Conservation (phyloP, 2,888 invertebrate species). For the Cryptophagus acutangulus region DNA sequence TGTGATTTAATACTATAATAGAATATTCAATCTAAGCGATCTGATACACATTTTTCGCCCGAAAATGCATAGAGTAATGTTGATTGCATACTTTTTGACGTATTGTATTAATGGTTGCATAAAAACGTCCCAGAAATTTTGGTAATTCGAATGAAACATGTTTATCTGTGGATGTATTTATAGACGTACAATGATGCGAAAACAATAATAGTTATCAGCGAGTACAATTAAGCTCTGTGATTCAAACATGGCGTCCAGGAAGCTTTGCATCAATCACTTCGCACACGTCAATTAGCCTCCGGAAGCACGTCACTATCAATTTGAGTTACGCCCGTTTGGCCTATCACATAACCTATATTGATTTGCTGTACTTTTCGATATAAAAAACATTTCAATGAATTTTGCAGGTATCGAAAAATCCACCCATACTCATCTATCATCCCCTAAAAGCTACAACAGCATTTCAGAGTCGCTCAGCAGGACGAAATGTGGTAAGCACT, state of each 20-base stretch:
- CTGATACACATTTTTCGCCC: background rate
- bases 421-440: constrained; percentile 38
- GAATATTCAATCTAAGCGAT: background rate
- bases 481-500: constrained; percentile 45
- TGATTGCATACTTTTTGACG: background rate
- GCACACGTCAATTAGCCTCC: constrained; percentile 37
- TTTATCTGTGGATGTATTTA: no score
- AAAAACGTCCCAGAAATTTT: background rate
- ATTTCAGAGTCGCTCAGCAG: constrained; percentile 41
- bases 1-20: constrained; percentile 28
- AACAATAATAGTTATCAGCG: no score
- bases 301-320: constrained; percentile 42
- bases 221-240: constrained; percentile 45
- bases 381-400: constrained; percentile 19
- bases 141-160: no score
- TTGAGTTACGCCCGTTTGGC: constrained; percentile 43
- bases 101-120: background rate
- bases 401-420: constrained; percentile 38
- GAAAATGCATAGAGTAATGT: background rate
- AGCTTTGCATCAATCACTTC: constrained; percentile 47
- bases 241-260: constrained; percentile 49
- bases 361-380: constrained; percentile 6
- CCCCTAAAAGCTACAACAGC: constrained; percentile 43
- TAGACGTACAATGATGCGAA: no score
- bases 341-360: constrained; percentile 26